Base-by-base conservation (phyloP, 2,113 vertebrate genomes). In the Pao palembangensis region DNA sequence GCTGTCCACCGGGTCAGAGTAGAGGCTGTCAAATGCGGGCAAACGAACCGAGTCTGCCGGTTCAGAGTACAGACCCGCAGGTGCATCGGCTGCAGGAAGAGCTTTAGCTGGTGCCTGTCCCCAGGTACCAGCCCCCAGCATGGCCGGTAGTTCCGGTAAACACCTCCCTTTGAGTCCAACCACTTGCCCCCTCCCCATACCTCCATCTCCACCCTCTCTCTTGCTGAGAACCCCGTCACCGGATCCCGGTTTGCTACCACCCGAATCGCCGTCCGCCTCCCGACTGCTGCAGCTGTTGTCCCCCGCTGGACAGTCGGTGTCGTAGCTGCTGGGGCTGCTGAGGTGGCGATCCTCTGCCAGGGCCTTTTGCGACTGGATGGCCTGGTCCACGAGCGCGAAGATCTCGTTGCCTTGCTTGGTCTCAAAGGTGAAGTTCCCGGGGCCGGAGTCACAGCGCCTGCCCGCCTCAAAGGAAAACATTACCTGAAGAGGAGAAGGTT, bases 401-500 rank as follows among this genome's bases (percentile, higher is more conserved):
- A 99, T 95, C 73, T 98, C 95, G 0, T 98, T 97, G 51, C 97
- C 97, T 72, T 98, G 93, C 69, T 93, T 93, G 0, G 96, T 99
- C 80, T 99, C 96, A 10, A 99, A 99, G 59, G 95, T 98, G 90
- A 99, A 99, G 82, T 93, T 99, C 1, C 97, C 97, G 0, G 96
- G 93, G 16, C 97, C 97, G 0, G 96, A 99, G 14, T 95, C 91
- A 0, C 97, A 99, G 60, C 96, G 93, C 5, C 96, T 92, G 18
- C 97, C 96, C 0, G 96, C 95, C 85, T 99, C 96, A 0, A 99
- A 98, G 0, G 96, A 98, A 81, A 99, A 99, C 96, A 98, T 98
- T 62, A 95, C 93, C 97, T 98, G 79, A 15, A 58, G 19, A 54
- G 42, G 46, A 11, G 21, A 25, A 31, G 51, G 6, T 15, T 3